These are phyloP conservation scores for Muraenolepis orangiensis DNA, from an alignment of 2,797 vertebrate species.

Conservation along the genomic window DNA sequence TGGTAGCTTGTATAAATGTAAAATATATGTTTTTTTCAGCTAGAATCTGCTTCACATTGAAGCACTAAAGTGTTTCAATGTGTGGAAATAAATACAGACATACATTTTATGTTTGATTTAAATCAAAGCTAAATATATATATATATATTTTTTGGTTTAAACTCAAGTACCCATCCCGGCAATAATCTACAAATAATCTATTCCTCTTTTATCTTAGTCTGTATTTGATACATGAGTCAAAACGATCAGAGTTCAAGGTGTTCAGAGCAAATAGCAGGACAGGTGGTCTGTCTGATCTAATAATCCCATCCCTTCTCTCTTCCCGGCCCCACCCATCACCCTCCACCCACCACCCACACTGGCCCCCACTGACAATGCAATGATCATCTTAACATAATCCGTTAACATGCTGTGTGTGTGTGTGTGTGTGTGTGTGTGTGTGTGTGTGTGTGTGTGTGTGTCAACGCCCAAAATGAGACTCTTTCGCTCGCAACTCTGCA, in stretches of 20 bases:
- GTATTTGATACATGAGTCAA: not conserved
- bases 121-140: not conserved
- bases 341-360: not conserved
- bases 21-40: no score
- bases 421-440: not conserved
- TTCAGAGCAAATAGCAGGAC: not conserved
- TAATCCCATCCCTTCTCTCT: not conserved
- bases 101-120: not conserved
- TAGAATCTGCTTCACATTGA: not conserved
- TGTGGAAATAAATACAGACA: not conserved
- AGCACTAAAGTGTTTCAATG: not conserved
- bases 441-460: not conserved
- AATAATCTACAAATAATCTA: not conserved
- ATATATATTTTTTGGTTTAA: not conserved
- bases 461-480: no score
- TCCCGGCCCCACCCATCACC: not conserved
- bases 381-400: conserved; percentile 69
- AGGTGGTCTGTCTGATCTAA: not conserved
- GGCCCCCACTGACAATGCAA: conserved; percentile 48
- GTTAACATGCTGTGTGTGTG: conserved; percentile 59
- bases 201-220: not conserved
- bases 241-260: not conserved
- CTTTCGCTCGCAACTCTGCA: not conserved
- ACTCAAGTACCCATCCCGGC: not conserved
- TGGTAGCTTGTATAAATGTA: not conserved